phyloP scores from a whole-genome alignment of 2,888 invertebrate species.

The Athetis lepigone region DNA sequence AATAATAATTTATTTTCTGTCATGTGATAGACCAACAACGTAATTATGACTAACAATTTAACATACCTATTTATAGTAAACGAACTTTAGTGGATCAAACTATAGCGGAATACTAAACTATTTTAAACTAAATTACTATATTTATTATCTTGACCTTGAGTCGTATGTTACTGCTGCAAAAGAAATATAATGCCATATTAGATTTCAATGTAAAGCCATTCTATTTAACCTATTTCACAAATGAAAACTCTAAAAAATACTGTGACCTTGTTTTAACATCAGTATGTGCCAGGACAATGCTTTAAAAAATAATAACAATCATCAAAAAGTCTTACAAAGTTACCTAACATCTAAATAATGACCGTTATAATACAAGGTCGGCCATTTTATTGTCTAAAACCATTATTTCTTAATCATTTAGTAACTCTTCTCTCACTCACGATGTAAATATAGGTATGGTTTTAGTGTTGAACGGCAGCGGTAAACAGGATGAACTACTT shows the following conservation, averaged over 20 bases:
- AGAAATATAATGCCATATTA: constrained; percentile 13
- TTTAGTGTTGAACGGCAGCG: neutral
- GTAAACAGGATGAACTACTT: neutral
- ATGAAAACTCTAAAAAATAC: neutral
- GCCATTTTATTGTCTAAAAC: constrained; percentile 35
- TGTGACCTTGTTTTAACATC: neutral
- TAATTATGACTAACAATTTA: too few relatives aligned
- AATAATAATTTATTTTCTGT: too few relatives aligned
- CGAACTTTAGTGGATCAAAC: too few relatives aligned
- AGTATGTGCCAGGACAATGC: constrained; percentile 2
- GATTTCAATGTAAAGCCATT: neutral
- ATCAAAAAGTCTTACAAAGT: constrained; percentile 9
- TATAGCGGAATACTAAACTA: too few relatives aligned
- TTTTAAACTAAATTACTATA: too few relatives aligned
- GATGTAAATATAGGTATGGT: constrained; percentile 7
- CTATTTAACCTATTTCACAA: neutral
- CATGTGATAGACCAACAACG: too few relatives aligned
- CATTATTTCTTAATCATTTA: constrained; percentile 32
- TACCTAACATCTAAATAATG: constrained; percentile 22
- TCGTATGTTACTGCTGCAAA: too few relatives aligned
- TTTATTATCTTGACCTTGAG: too few relatives aligned
- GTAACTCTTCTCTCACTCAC: constrained; percentile 33
- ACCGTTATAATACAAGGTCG: constrained; percentile 31
- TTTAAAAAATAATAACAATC: constrained; percentile 19
- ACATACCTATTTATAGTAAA: too few relatives aligned